These are phyloP conservation scores for Formica aserva DNA, from an alignment of 2,888 invertebrate species.

Conservation along the genomic window DNA sequence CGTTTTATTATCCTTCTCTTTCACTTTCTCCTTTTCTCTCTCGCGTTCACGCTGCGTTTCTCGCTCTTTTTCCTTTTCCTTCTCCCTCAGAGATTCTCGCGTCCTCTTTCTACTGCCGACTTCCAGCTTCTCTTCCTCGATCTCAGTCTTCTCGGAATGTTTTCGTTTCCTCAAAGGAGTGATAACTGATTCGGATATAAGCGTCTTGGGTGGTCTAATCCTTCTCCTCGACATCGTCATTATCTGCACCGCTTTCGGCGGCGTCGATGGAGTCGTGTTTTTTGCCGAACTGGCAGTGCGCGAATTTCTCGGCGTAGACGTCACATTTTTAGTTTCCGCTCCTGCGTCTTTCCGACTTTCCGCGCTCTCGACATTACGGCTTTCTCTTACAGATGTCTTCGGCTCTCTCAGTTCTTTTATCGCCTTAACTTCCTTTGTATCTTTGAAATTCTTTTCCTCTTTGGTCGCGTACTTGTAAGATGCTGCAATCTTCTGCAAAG, in stretches of 20 bases:
- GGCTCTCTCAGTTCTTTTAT: conserved; percentile 67
- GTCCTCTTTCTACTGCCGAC: conserved; percentile 77
- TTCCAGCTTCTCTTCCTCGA: conserved; percentile 75
- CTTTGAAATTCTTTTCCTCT: conserved; percentile 60
- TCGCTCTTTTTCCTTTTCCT: conserved; percentile 73
- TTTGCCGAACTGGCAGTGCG: conserved; percentile 69
- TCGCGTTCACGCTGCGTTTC: conserved; percentile 70
- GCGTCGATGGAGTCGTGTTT: conserved; percentile 50
- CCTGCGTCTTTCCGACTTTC: conserved; percentile 45
- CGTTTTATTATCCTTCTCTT: conserved; percentile 50
- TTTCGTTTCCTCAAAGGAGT: conserved; percentile 82
- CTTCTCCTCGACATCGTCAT: conserved; percentile 73
- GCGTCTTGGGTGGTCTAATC: conserved; percentile 76
- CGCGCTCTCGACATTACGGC: conserved; percentile 30
- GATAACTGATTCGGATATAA: conserved; percentile 53
- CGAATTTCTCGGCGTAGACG: conserved; percentile 77
- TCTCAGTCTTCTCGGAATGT: conserved; percentile 84
- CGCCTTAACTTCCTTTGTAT: conserved; percentile 75
- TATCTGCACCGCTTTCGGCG: conserved; percentile 67
- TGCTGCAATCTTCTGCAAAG: conserved; percentile 62
- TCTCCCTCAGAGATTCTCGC: conserved; percentile 78
- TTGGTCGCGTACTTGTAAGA: conserved; percentile 65
- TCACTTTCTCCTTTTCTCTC: conserved; percentile 59
- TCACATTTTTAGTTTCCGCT: conserved; percentile 52
- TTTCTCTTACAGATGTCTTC: conserved; percentile 60